Evolutionary conservation across 2,888 invertebrate genomes (phyloP), one percentile per base, ranked within the genome.

Genomic region (Tubulanus polymorphus): DNA sequence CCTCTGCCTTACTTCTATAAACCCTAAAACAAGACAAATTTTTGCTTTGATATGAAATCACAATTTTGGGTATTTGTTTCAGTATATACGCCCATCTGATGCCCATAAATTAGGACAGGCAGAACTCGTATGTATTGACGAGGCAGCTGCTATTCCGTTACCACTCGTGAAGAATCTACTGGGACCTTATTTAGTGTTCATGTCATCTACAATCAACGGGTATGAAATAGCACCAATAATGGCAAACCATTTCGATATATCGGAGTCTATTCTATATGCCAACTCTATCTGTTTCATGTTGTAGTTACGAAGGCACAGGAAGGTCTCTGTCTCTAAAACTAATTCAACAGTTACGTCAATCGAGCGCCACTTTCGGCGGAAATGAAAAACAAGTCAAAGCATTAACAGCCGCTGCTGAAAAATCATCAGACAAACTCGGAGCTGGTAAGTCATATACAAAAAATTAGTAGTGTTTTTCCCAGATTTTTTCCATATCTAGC

Each of bases 61-160:
- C 10, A 45, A 8, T n/a, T 45, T 15, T 8, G 12, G 10, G 1
- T 51, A 15, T 30, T 32, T n/a, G 65, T 71, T 79, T 29, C 79
- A 96, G 88, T 99, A 99, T 79, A 94, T 99, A 73, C 89, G 92
- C 59, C 96, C 99, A 0, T 88, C 88, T 41, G 95, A 97, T 79
- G 87, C 89, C 48, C 86, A 89, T 56, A 87, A 91, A 59, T 82
- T 99, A 30, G 87, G 91, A 8, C 94, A 95, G 61, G 95, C 96
- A 0, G 97, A 99, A 79, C 80, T 99, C 37, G 84, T 99, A 30
- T 87, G 99, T 0, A 95, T 99, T 55, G 99, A 99, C 79, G 99
- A 99, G 80, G 99, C 99, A 1, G 99, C 99, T 0, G 99, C 99
- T 6, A 99, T 99, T 65, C 99, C 99, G 0, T 81, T 99, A 56